phyloP scores from a whole-genome alignment of 2,113 vertebrate species.

The Suricata suricatta region DNA sequence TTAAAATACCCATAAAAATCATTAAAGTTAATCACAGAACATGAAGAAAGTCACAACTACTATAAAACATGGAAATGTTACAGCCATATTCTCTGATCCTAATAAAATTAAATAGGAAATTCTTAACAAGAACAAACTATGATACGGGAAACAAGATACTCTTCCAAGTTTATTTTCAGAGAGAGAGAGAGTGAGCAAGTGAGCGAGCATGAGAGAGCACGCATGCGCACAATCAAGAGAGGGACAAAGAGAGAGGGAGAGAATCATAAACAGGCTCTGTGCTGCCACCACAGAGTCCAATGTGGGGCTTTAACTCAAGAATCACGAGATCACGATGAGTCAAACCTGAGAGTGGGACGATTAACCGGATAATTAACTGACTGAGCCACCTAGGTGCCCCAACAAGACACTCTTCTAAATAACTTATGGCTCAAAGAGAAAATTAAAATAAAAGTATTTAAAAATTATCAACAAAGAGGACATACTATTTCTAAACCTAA shows the following conservation, averaged over 20 bases:
- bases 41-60: neutral
- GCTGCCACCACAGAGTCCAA: too few relatives aligned
- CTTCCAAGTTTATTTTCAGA: neutral
- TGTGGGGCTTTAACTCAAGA: too few relatives aligned
- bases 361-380: too few relatives aligned
- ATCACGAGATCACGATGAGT: too few relatives aligned
- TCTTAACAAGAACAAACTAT: neutral
- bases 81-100: neutral
- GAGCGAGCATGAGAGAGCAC: too few relatives aligned
- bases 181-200: too few relatives aligned
- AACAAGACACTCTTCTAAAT: neutral
- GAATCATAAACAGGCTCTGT: too few relatives aligned
- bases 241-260: too few relatives aligned
- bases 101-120: conserved; percentile 6
- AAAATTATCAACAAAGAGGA: neutral
- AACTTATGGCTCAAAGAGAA: neutral
- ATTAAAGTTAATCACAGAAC: neutral
- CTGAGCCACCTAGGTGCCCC: too few relatives aligned
- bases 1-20: neutral
- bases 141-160: neutral
- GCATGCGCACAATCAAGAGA: too few relatives aligned
- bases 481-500: neutral
- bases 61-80: neutral
- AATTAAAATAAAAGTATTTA: conserved; percentile 2
- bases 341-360: too few relatives aligned